Evolutionary conservation across 2,888 invertebrate genomes (phyloP).

Genomic region (Bhutanitis thaidina): DNA sequence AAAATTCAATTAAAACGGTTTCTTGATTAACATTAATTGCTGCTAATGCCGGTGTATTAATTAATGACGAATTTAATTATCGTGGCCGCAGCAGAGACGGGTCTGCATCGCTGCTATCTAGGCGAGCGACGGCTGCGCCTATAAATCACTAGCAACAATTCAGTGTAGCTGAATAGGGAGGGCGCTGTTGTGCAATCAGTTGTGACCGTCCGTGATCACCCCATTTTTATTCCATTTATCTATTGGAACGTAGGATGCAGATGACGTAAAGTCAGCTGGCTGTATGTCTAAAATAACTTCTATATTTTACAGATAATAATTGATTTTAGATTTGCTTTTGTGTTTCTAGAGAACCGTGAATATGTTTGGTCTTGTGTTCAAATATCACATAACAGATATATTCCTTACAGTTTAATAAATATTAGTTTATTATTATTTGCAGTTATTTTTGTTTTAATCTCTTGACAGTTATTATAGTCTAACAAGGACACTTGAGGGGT

Average conservation of each 20-base stretch:
- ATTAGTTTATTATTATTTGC: too few relatives aligned
- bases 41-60: constrained; percentile 22
- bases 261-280: constrained; percentile 10
- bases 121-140: constrained; percentile 11
- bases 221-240: constrained; percentile 39
- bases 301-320: not conserved
- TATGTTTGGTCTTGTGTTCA: too few relatives aligned
- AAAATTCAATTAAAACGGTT: constrained; percentile 4
- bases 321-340: not conserved
- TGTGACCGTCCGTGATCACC: constrained; percentile 52
- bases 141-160: constrained; percentile 10
- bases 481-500: too few relatives aligned
- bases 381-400: too few relatives aligned
- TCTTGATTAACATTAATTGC: constrained; percentile 13
- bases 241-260: constrained; percentile 22
- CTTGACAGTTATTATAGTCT: too few relatives aligned
- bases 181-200: constrained; percentile 50
- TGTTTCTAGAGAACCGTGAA: too few relatives aligned
- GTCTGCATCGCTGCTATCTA: not conserved
- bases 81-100: constrained; percentile 50
- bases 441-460: too few relatives aligned
- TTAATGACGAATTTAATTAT: constrained; percentile 62
- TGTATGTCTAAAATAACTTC: not conserved
- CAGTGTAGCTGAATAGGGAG: constrained; percentile 24
- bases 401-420: too few relatives aligned